phyloP scores from a whole-genome alignment of 2,888 invertebrate genomes.

The Drosophila kanekoi region DNA sequence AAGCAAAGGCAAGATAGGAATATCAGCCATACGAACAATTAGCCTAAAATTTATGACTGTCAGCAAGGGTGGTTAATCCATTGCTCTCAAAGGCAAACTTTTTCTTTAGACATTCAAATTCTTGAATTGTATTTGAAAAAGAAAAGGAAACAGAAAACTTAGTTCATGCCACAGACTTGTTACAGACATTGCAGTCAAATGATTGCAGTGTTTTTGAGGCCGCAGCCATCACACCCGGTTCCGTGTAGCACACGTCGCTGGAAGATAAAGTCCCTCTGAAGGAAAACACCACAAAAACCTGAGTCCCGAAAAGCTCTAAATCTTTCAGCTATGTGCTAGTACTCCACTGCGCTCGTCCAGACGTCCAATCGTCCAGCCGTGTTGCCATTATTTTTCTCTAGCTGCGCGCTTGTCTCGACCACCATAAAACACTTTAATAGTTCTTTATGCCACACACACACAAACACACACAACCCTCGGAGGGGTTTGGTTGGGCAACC shows the following conservation, averaged over 20 bases:
- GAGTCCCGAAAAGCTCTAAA: conserved; percentile 66
- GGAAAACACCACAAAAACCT: conserved; percentile 62
- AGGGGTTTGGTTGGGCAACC: conserved; percentile 3
- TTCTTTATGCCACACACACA: conserved; percentile 67
- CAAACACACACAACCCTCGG: conserved; percentile 12
- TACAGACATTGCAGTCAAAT: conserved; percentile 32
- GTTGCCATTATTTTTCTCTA: conserved; percentile 83
- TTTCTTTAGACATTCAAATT: background rate
- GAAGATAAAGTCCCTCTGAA: conserved; percentile 57
- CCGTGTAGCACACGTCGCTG: conserved; percentile 48
- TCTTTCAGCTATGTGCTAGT: conserved; percentile 44
- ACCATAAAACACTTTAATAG: conserved; percentile 85
- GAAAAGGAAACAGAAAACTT: background rate
- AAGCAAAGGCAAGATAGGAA: no score
- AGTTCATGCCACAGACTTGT: background rate
- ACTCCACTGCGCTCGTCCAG: conserved; percentile 58
- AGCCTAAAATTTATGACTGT: no score
- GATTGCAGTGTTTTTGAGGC: conserved; percentile 20
- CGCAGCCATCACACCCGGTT: conserved; percentile 33
- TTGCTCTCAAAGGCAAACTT: no score
- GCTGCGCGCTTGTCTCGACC: conserved; percentile 82
- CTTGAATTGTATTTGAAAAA: conserved; percentile 1
- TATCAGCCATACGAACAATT: no score
- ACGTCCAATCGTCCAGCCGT: conserved; percentile 27
- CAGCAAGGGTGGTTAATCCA: no score